Conservation (phyloP, 2,113 vertebrate species). For the Bos javanicus region DNA sequence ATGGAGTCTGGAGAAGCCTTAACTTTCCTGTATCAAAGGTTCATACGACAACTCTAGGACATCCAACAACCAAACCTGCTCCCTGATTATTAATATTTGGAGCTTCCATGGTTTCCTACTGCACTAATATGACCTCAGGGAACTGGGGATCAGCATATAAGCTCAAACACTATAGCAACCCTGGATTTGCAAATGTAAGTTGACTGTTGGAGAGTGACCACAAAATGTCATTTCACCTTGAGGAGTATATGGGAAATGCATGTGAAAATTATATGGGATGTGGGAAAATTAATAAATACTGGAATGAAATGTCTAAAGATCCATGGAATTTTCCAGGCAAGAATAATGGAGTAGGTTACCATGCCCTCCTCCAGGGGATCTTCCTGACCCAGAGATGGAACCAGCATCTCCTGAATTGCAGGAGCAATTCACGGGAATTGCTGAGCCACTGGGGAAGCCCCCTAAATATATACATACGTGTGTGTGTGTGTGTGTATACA, state of each 20-base stretch:
- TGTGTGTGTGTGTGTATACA: not conserved
- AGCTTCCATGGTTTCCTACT: not conserved
- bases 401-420: not conserved
- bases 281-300: not conserved
- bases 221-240: conserved; percentile 15
- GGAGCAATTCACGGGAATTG: not conserved
- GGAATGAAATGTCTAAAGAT: not conserved
- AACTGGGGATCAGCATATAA: not conserved
- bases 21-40: not conserved
- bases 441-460: not conserved
- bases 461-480: not conserved
- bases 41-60: not conserved
- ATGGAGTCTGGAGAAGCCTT: not conserved
- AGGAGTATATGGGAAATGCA: not conserved
- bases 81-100: not conserved
- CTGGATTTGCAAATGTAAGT: not conserved
- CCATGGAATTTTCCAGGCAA: not conserved
- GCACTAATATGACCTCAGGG: not conserved
- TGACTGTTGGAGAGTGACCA: not conserved
- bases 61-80: not conserved
- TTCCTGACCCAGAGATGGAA: not conserved
- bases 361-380: not conserved
- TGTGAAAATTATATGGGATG: not conserved
- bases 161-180: not conserved
- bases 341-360: not conserved